Conservation (phyloP, 2,113 vertebrate genomes). For the Sturnira hondurensis region DNA sequence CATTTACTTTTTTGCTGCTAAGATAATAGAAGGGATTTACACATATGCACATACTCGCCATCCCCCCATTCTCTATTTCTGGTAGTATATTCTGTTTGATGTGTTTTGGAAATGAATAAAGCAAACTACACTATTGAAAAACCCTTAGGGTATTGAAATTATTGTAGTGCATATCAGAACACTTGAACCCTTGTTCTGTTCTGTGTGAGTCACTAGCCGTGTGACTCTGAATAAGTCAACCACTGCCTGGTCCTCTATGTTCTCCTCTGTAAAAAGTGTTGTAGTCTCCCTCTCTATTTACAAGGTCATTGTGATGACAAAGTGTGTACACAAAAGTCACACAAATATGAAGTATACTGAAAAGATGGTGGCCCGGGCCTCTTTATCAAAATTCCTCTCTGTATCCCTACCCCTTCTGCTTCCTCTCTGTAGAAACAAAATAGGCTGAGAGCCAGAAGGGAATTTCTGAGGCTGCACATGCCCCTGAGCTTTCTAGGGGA, state of each 20-base stretch:
- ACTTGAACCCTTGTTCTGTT: neutral
- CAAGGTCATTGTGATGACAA: neutral
- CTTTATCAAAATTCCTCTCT: neutral
- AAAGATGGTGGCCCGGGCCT: neutral
- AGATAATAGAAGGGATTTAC: neutral
- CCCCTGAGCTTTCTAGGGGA: neutral
- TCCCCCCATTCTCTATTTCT: neutral
- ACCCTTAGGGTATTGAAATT: neutral
- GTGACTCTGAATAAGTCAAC: neutral
- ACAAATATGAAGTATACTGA: neutral
- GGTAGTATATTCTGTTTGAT: neutral
- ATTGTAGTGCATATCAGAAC: neutral
- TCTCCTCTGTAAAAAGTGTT: neutral
- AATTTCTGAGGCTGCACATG: neutral
- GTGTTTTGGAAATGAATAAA: neutral
- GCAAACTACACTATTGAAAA: neutral
- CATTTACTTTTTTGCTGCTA: conserved; percentile 6
- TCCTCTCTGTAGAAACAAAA: neutral
- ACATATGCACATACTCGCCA: neutral
- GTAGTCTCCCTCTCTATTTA: neutral
- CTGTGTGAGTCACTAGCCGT: neutral
- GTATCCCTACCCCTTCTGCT: fast-evolving
- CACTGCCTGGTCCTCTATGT: neutral
- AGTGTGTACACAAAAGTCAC: neutral
- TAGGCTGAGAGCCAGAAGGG: neutral